Evolutionary conservation across 2,888 invertebrate species (phyloP).

Genomic region (Dichetophora obliterata): DNA sequence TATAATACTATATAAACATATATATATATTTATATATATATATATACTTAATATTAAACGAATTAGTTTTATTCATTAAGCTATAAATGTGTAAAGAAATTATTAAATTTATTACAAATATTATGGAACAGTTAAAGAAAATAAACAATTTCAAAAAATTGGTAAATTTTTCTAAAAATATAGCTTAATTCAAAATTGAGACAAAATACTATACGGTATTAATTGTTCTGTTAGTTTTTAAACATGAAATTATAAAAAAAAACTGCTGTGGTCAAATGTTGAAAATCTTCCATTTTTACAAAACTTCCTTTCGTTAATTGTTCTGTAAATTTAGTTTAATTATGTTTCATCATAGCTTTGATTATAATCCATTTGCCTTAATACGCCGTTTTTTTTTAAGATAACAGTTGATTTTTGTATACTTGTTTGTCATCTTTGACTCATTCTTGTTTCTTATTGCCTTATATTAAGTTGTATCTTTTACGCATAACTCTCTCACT

Average conservation of each 20-base stretch:
- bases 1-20: conserved; percentile 58
- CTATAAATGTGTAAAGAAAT: not conserved
- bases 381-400: not conserved
- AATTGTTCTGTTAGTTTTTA: not conserved
- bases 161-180: conserved; percentile 36
- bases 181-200: conserved; percentile 12
- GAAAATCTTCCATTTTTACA: conserved; percentile 1
- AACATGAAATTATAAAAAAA: not conserved
- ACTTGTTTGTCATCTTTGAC: not conserved
- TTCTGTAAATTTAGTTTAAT: not conserved
- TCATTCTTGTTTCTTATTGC: not conserved
- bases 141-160: conserved; percentile 29
- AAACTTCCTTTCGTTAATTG: not conserved
- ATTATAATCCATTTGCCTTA: not conserved
- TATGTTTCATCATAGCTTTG: too few species aligned
- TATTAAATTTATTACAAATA: conserved; percentile 17
- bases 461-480: not conserved
- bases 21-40: conserved; percentile 34
- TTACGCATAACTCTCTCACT: not conserved
- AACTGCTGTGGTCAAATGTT: not conserved
- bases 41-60: conserved; percentile 43
- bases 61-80: conserved; percentile 44
- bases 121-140: not conserved
- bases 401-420: not conserved
- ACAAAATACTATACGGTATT: not conserved